Conservation (phyloP, 2,797 vertebrate species). For the Paratrypauchen microcephalus region DNA sequence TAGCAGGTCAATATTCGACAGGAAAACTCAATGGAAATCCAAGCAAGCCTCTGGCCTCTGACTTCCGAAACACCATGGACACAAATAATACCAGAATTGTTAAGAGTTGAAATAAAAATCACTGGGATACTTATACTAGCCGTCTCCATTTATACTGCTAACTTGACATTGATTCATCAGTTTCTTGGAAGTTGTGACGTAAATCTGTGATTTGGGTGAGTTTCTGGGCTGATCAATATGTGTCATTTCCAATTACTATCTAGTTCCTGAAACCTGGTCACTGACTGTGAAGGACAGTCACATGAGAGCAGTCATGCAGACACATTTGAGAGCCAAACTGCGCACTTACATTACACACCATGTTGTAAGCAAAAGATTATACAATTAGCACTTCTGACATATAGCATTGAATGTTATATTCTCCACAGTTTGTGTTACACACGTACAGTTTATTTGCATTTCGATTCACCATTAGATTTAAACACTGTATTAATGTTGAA, state of each 20-base stretch:
- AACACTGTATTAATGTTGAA: background rate
- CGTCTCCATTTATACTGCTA: background rate
- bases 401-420: background rate
- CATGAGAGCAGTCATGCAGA: conserved; percentile 36
- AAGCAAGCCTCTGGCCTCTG: conserved; percentile 19
- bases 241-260: conserved; percentile 54
- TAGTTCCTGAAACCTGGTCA: conserved; percentile 62
- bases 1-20: conserved; percentile 34
- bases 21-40: conserved; percentile 63
- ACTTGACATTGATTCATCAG: background rate
- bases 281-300: conserved; percentile 73
- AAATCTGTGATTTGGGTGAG: conserved; percentile 19
- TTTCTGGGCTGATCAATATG: conserved; percentile 69
- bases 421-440: background rate
- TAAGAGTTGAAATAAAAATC: background rate
- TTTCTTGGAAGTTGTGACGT: conserved; percentile 4
- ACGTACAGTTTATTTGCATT: too few relatives aligned
- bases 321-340: conserved; percentile 5
- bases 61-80: background rate
- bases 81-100: conserved; percentile 2
- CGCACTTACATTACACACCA: conserved; percentile 10
- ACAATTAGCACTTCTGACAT: background rate
- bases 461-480: background rate
- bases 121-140: background rate
- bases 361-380: background rate